phyloP scores from a whole-genome alignment of 2,888 invertebrate genomes.

The Petrolisthes cinctipes region DNA sequence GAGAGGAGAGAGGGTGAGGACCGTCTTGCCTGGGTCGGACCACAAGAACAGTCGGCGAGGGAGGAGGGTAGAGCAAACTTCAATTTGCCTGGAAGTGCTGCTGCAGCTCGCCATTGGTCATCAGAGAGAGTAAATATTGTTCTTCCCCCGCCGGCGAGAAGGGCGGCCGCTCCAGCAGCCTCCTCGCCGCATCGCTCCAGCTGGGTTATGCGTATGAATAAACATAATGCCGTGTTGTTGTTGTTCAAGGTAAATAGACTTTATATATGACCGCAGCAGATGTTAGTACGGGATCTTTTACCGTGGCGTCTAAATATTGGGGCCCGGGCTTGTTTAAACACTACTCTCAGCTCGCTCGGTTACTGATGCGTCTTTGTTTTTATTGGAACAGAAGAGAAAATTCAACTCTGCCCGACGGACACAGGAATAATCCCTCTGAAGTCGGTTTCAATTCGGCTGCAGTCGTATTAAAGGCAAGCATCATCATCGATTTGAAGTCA shows the following conservation, averaged over 20 bases:
- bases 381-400: conserved; percentile 17
- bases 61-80: conserved; percentile 60
- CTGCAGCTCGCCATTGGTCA: conserved; percentile 60
- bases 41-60: conserved; percentile 62
- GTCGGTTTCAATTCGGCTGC: conserved; percentile 19
- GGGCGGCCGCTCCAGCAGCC: conserved; percentile 43
- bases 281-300: conserved; percentile 50
- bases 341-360: conserved; percentile 4
- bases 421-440: conserved; percentile 10
- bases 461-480: conserved; percentile 27
- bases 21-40: conserved; percentile 49
- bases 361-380: conserved; percentile 27
- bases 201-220: conserved; percentile 60
- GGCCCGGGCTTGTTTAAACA: neutral
- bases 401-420: neutral
- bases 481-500: conserved; percentile 23
- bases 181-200: conserved; percentile 53
- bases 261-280: conserved; percentile 51
- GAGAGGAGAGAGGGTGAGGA: conserved; percentile 49
- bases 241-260: conserved; percentile 59
- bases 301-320: conserved; percentile 27
- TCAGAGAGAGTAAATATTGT: conserved; percentile 60
- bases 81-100: conserved; percentile 62
- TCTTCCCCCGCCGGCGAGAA: conserved; percentile 54
- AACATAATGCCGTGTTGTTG: conserved; percentile 58